These are phyloP conservation scores for Stomatorhinus walkeri DNA, from an alignment of 2,797 vertebrate species.

Conservation along the genomic window DNA sequence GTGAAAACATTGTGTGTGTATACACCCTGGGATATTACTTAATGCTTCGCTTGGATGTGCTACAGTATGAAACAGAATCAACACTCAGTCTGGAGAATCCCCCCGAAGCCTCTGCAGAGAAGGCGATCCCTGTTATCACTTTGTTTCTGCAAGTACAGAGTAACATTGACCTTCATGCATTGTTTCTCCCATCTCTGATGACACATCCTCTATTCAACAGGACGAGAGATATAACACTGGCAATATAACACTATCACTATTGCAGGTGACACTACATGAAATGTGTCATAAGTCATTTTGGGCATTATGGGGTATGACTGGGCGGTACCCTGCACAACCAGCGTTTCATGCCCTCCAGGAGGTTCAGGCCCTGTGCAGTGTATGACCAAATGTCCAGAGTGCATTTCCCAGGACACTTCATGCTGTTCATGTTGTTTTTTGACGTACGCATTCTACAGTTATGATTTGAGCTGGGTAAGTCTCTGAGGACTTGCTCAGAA, in stretches of 20 bases:
- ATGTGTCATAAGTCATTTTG: not conserved
- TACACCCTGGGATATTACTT: not conserved
- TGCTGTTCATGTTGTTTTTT: not conserved
- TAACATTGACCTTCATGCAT: not conserved
- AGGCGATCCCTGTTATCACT: not conserved
- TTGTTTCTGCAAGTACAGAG: not conserved
- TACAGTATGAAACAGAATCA: not conserved
- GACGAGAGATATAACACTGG: not conserved
- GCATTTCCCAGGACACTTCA: not conserved
- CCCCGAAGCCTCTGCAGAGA: not conserved
- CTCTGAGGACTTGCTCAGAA: not conserved
- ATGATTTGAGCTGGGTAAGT: not conserved
- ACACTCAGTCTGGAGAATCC: not conserved
- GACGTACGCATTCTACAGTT: not conserved
- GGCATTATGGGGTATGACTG: not conserved
- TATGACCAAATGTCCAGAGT: not conserved
- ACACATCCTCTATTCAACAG: not conserved
- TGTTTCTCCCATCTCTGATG: not conserved
- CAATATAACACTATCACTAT: not conserved
- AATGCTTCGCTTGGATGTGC: not conserved
- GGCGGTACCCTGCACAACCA: not conserved
- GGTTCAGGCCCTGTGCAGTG: not conserved
- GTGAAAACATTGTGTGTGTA: not conserved
- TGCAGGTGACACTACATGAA: not conserved
- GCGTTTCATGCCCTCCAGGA: not conserved